Percentiles rank a stretch among this genome's conserved stretches.
phyloP scores from a whole-genome alignment of 37 sponge, comb jelly and placozoan genomes.

The Cliona cf. orientalis region DNA sequence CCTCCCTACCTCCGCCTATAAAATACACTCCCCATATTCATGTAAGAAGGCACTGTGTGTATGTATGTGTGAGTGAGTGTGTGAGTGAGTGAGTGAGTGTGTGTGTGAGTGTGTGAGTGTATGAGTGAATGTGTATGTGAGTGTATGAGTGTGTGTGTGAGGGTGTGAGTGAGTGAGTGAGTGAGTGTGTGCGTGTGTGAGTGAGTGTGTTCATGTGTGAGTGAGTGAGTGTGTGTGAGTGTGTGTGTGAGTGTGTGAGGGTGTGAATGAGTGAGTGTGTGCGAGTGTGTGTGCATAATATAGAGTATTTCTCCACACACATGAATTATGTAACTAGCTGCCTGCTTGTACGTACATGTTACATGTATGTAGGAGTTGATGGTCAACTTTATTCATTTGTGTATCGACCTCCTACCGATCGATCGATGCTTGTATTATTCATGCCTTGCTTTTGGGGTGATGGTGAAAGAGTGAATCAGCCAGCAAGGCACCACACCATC shows the following conservation, averaged over 20 bases:
- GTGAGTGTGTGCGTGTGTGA: conserved; percentile 20
- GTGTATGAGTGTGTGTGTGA: conserved; percentile 33
- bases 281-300: conserved; percentile 4
- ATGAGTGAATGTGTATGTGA: conserved; percentile 53
- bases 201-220: conserved; percentile 43
- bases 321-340: too few species aligned
- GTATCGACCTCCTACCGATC: too few species aligned
- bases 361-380: too few species aligned
- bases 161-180: conserved; percentile 21
- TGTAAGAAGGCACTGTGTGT: conserved; percentile 5
- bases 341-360: too few species aligned
- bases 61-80: conserved; percentile 48
- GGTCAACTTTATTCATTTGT: too few species aligned
- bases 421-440: too few species aligned
- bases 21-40: too few species aligned
- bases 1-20: too few species aligned
- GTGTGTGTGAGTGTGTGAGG: conserved; percentile 25
- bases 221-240: conserved; percentile 40
- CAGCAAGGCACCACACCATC: too few species aligned
- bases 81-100: conserved; percentile 33
- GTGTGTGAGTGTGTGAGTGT: conserved; percentile 66
- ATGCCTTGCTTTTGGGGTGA: too few species aligned
- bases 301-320: too few species aligned
- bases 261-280: conserved; percentile 33
- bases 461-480: too few species aligned